Conservation (phyloP, 2,888 invertebrate genomes). For the Shargacucullia verbasci region DNA sequence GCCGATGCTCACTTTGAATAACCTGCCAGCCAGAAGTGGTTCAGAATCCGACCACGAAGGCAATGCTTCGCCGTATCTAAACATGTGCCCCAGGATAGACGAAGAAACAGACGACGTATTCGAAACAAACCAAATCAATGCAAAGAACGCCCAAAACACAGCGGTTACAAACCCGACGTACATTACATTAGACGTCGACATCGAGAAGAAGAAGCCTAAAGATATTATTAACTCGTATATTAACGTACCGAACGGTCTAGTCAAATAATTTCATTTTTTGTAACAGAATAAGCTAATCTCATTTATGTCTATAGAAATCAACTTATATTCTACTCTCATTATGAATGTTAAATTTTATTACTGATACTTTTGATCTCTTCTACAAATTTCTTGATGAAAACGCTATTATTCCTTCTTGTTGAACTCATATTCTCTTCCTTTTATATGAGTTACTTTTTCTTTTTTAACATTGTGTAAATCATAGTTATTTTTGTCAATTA, state of each 20-base stretch:
- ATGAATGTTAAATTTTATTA: slow-evolving; percentile 43
- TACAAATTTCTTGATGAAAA: slow-evolving; percentile 21
- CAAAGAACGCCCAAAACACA: slow-evolving; percentile 71
- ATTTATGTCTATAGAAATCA: slow-evolving; percentile 49
- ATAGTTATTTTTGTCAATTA: slow-evolving; percentile 16
- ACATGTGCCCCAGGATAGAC: slow-evolving; percentile 74
- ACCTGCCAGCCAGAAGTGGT: slow-evolving; percentile 75
- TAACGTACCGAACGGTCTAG: slow-evolving; percentile 83
- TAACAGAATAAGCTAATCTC: slow-evolving; percentile 58
- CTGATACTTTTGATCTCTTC: slow-evolving; percentile 53
- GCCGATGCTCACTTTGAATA: slow-evolving; percentile 87
- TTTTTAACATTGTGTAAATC: slow-evolving; percentile 13
- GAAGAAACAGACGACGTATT: slow-evolving; percentile 84
- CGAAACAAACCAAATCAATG: slow-evolving; percentile 72
- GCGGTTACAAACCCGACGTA: slow-evolving; percentile 84
- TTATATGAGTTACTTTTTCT: slow-evolving; percentile 9
- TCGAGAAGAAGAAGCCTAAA: slow-evolving; percentile 80
- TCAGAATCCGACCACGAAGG: slow-evolving; percentile 83
- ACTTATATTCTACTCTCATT: slow-evolving; percentile 29
- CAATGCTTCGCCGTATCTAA: slow-evolving; percentile 71
- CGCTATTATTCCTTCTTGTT: slow-evolving; percentile 21
- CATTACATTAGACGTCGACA: slow-evolving; percentile 73
- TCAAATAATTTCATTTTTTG: slow-evolving; percentile 73
- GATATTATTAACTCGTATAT: slow-evolving; percentile 76
- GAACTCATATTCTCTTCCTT: slow-evolving; percentile 8